Percentiles rank a stretch among this genome's conserved stretches.
Evolutionary conservation across 2,888 invertebrate genomes (phyloP).

Genomic region (Pocota personata): DNA sequence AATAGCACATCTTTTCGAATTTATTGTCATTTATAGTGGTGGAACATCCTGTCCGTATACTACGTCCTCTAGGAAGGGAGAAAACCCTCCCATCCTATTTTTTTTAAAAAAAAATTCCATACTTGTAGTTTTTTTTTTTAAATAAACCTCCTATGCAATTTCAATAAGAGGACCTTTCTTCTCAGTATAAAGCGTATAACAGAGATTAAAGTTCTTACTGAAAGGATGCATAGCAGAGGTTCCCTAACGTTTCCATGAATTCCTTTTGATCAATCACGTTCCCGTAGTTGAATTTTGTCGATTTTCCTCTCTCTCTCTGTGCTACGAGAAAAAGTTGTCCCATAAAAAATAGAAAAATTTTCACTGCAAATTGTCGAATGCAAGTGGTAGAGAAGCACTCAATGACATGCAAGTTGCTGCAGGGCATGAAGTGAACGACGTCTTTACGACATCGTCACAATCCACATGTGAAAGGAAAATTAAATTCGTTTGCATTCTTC

Average conservation of each 20-base stretch:
- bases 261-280: slow-evolving; percentile 21
- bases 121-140: neutral
- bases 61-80: neutral
- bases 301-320: neutral
- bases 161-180: neutral
- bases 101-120: neutral
- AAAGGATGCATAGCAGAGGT: neutral
- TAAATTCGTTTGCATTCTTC: slow-evolving; percentile 4
- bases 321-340: neutral
- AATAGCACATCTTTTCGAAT: too few relatives aligned
- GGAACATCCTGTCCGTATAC: neutral
- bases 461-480: slow-evolving; percentile 10
- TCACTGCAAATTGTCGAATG: neutral
- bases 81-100: too few relatives aligned
- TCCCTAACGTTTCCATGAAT: neutral
- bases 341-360: neutral
- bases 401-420: neutral
- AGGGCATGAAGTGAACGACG: neutral
- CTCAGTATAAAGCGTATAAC: neutral
- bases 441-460: neutral
- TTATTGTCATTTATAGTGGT: too few relatives aligned
- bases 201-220: neutral
- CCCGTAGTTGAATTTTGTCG: neutral
- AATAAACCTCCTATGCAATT: neutral
- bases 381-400: too few relatives aligned